Evolutionary conservation across 2,888 invertebrate genomes (phyloP), one percentile per base, ranked within the genome.

Genomic region (Agonopterix alstromeriana): DNA sequence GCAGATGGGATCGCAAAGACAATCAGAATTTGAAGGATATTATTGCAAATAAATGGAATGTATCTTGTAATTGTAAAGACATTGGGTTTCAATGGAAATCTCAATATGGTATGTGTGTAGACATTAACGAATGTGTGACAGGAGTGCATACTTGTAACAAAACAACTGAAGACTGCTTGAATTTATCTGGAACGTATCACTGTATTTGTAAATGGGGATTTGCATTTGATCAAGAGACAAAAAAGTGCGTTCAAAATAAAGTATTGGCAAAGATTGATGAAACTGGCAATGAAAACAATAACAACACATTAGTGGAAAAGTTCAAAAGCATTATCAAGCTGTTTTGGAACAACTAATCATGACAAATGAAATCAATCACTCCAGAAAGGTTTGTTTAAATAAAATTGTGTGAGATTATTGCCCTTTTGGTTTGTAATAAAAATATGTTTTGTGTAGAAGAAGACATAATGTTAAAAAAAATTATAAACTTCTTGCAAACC

Each of bases 101-200:
- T 8, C 72, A 83, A 55, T 92, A 88, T 66, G 90, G 91, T n/a
- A 81, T 90, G 54, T 93, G 93, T 71, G 78, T 92, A 3, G 93
- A 93, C 69, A 68, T 90, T 36, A 90, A 93, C 64, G 93, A 93
- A 72, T 93, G 93, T 61, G 58, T 65, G 8, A 66, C 62, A 11
- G 63, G 61, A 11, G 51, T 56, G 38, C 80, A 90, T 58, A 70
- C 73, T 53, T 90, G 91, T 60, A 62, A 83, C 43, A 61, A 57
- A 0, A 53, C 59, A 12, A 75, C 81, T 0, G 83, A 92, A 66
- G 79, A 78, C 48, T 93, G 93, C 65, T 59, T 92, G 47, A 93
- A 93, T 75, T 60, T 90, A 45, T 88, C 87, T 1, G 91, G 91
- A 27, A 67, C 67, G 35, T 90, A 71, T 58, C 51, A 62, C 42